Percentiles rank a stretch among this genome's conserved stretches.
Conservation (phyloP, 2,797 vertebrate genomes). For the Neostethus bicornis region DNA sequence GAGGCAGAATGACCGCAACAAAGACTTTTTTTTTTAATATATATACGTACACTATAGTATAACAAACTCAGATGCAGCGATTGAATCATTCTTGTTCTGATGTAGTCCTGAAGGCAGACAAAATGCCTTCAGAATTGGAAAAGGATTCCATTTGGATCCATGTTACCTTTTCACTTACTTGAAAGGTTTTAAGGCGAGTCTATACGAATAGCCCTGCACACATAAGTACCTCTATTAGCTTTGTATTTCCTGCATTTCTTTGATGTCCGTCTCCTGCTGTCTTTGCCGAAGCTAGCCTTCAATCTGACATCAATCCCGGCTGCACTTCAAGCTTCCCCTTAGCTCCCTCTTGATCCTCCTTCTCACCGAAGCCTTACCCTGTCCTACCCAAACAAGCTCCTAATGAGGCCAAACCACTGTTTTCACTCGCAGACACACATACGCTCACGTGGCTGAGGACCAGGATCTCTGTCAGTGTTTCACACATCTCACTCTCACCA, state of each 20-base stretch:
- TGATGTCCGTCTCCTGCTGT: conserved; percentile 57
- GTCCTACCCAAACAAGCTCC: conserved; percentile 57
- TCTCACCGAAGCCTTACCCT: conserved; percentile 48
- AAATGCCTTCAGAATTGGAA: conserved; percentile 19
- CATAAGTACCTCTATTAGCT: conserved; percentile 59
- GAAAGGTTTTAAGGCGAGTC: conserved; percentile 36
- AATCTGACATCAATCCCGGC: conserved; percentile 60
- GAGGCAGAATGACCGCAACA: no score
- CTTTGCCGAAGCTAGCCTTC: conserved; percentile 61
- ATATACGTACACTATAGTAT: no score
- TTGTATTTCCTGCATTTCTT: conserved; percentile 59
- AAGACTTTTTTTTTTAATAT: no score
- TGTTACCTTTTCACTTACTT: conserved; percentile 22
- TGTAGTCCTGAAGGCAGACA: neutral
- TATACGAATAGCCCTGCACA: conserved; percentile 31
- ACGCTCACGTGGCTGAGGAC: conserved; percentile 28
- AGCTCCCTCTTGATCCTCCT: conserved; percentile 66
- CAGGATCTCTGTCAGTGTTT: conserved; percentile 51
- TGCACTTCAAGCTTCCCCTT: conserved; percentile 59
- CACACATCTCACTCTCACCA: conserved; percentile 18
- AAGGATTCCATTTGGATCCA: conserved; percentile 17
- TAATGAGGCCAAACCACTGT: conserved; percentile 66
- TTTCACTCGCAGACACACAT: conserved; percentile 33
- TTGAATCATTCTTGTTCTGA: neutral
- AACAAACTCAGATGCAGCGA: neutral